Percentiles rank a stretch among this genome's conserved stretches.
Conservation (phyloP, 2,113 vertebrate genomes). For the Motacilla tschutschensis region DNA sequence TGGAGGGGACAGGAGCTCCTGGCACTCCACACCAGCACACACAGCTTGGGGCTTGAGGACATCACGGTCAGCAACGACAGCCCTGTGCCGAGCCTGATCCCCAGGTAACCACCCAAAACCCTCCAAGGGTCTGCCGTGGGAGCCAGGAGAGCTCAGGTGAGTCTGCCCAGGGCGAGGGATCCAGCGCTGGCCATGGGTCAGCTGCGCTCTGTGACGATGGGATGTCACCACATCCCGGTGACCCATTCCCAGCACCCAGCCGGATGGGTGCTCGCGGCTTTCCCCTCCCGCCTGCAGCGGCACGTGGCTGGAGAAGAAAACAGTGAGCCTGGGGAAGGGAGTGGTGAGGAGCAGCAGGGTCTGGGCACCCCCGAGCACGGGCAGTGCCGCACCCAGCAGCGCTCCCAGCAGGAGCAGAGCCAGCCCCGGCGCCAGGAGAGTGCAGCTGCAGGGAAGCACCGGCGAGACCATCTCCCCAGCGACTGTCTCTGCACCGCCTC, state of each 20-base stretch:
- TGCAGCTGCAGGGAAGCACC: not conserved
- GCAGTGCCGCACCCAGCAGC: rapidly evolving
- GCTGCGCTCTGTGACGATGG: not conserved
- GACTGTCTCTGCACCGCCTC: not conserved
- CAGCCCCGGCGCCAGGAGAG: not conserved
- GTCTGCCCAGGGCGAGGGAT: not conserved
- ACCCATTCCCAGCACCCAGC: not conserved
- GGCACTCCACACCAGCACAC: not conserved
- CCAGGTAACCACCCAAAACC: not conserved
- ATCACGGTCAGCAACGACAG: not conserved
- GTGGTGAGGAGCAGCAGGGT: not conserved
- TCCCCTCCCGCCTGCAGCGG: rapidly evolving
- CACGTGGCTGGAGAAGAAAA: not conserved
- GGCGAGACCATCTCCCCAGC: not conserved
- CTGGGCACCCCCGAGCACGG: rapidly evolving
- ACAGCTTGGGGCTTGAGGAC: not conserved
- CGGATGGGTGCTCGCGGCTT: rapidly evolving
- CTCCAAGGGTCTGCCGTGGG: not conserved
- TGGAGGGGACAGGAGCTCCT: not conserved
- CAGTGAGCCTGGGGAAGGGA: not conserved
- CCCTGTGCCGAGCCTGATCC: not conserved
- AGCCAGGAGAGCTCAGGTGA: not conserved
- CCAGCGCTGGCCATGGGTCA: not conserved
- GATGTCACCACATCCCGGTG: not conserved
- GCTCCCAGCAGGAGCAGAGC: not conserved